Evolutionary conservation across 2,113 vertebrate genomes (phyloP).

Genomic region (Plecotus auritus): DNA sequence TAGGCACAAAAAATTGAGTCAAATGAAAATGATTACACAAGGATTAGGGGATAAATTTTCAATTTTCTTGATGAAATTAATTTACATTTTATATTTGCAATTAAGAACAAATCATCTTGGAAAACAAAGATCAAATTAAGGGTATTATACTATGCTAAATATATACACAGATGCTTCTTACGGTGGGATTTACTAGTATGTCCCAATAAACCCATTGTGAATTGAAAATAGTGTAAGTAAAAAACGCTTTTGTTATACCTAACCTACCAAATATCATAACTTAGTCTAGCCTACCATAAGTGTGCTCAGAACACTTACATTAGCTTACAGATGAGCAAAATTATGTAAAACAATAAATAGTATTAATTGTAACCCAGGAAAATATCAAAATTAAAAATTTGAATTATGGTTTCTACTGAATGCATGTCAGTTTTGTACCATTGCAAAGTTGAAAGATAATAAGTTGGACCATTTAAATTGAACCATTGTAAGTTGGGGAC

Average conservation of each 20-base stretch:
- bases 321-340: not conserved
- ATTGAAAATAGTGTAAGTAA: not conserved
- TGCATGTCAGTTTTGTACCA: not conserved
- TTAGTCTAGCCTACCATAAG: not conserved
- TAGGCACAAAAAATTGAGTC: not conserved
- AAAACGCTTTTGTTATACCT: not conserved
- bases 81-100: not conserved
- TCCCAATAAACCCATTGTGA: not conserved
- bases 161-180: not conserved
- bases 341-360: not conserved
- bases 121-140: not conserved
- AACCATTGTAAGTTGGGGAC: not conserved
- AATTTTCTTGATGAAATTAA: not conserved
- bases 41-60: not conserved
- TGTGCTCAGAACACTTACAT: not conserved
- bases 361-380: not conserved
- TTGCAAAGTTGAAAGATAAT: not conserved
- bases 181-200: not conserved
- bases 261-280: not conserved
- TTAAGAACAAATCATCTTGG: constrained; percentile 2
- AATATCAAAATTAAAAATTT: not conserved
- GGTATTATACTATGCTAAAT: not conserved
- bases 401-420: not conserved
- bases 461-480: not conserved
- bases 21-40: not conserved